Percentiles rank a stretch among this genome's conserved stretches.
Conservation (phyloP, 2,797 vertebrate genomes). For the Synaphobranchus kaupii region DNA sequence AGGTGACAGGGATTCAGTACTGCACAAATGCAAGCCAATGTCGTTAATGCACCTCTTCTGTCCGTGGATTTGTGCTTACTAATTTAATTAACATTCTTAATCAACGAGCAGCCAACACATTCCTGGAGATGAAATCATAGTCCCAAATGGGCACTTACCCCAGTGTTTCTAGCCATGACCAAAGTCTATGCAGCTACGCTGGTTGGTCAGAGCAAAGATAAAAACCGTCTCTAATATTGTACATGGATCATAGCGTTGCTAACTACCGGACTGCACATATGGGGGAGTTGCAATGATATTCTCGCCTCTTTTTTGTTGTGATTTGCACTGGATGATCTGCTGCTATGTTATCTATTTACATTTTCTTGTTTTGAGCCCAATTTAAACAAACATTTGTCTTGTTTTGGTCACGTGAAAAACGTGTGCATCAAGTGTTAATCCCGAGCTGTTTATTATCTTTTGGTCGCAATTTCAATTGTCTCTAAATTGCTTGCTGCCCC, state of each 20-base stretch:
- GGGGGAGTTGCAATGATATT: not conserved
- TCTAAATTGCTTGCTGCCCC: no score
- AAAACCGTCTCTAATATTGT: not conserved
- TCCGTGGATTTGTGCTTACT: not conserved
- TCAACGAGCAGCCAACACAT: not conserved
- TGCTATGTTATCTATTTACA: not conserved
- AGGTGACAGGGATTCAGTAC: not conserved
- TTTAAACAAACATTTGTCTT: no score
- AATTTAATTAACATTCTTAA: not conserved
- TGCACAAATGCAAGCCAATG: not conserved
- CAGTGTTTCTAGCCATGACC: not conserved
- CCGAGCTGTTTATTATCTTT: no score
- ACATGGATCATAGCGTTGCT: not conserved
- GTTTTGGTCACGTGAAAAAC: no score
- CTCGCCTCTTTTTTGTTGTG: not conserved
- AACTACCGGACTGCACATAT: not conserved
- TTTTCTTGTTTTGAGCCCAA: no score
- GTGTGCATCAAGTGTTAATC: no score
- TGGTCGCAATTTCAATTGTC: no score
- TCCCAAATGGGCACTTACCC: not conserved
- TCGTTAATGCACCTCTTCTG: not conserved
- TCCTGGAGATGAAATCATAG: not conserved
- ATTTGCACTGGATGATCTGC: not conserved
- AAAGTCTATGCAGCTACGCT: not conserved
- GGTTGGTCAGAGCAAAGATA: not conserved